Evolutionary conservation across 2,888 invertebrate species (phyloP), one percentile per base, ranked within the genome.

Genomic region (Crossocerus cetratus): DNA sequence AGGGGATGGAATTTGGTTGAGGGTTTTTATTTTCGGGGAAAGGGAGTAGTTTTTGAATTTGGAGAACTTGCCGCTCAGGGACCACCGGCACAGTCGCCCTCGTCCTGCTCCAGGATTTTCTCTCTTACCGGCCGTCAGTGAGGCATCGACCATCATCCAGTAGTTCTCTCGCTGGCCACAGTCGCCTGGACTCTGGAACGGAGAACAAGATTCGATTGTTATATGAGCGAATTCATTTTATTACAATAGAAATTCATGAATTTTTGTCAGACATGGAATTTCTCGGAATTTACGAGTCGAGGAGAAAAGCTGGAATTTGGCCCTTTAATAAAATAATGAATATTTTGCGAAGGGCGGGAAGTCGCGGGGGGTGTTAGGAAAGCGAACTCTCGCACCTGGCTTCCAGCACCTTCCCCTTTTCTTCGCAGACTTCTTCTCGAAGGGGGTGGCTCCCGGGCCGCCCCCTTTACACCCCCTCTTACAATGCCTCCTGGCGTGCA

Each of bases 401-500:
- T 65, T 44, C 59, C 60, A 72, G 65, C 70, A 57, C 72, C 74
- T 68, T 65, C 75, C 71, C 64, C 65, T 70, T 67, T 72, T 32
- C 59, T 23, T 44, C 63, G 42, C 70, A 74, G 57, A 66, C 76
- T 60, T 53, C 56, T 53, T 54, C 20, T 44, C 21, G 44, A 11
- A 42, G 54, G 32, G 32, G 32, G n/a, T 58, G 32, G 64, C 58
- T 20, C 73, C 66, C 45, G 59, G 65, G 70, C 65, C 62, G 64
- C 65, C 69, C 69, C 70, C 79, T 84, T 84, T 83, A 80, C 83
- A 81, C 81, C 82, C 84, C 32, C 32, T 83, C 83, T 83, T 86
- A 86, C 87, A 87, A 86, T 88, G 80, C 87, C 86, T 84, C 74
- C 76, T 32, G 32, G 85, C 87, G 86, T 86, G 83, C 87, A 88